Base-by-base conservation (phyloP, 2,113 vertebrate species). In the Gobius niger region DNA sequence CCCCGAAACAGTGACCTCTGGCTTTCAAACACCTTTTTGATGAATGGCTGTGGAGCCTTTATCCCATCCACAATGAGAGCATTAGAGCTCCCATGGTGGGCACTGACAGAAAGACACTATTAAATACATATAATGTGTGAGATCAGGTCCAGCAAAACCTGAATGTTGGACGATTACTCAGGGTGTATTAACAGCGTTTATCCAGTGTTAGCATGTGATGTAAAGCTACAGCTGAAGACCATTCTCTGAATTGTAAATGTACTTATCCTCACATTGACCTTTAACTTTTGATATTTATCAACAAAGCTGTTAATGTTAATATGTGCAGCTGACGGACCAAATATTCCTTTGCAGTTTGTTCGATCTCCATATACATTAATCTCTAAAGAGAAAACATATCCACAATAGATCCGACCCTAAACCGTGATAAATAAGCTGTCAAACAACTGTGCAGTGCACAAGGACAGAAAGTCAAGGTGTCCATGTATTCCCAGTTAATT, bases 401-500 rank as follows among this genome's bases (percentile, higher is more conserved):
- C 24, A 24, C 24, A 34, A 34, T 34, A 34, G 24, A 34, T 34
- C 24, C 3, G 3, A 4, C 5, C 24, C 24, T 34, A 4, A 34
- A 34, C 24, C 24, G 5, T 34, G 24, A 34, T 34, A 34, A 34
- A 34, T 34, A 34, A 34, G 24, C 24, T 34, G 24, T 34, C 24
- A 34, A 34, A 34, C 24, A 34, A 34, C 24, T 46, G 44, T 0
- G 10, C 18, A 53, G 53, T 56, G 53, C 18, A 56, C 12, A 14
- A 41, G 9, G 34, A n/a, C 7, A 41, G 41, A 16, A 44, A 60
- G 40, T 44, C 14, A 44, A 42, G 18, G 7, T 24, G 52, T 24
- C 52, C 52, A 24, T 15, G 40, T 60, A 14, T 60, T 59, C 57
- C 40, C 57, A 60, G 57, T 44, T 42, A 60, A 60, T 60, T 7